phyloP scores from a whole-genome alignment of 2,797 vertebrate genomes.

The Pteropus rufus region DNA sequence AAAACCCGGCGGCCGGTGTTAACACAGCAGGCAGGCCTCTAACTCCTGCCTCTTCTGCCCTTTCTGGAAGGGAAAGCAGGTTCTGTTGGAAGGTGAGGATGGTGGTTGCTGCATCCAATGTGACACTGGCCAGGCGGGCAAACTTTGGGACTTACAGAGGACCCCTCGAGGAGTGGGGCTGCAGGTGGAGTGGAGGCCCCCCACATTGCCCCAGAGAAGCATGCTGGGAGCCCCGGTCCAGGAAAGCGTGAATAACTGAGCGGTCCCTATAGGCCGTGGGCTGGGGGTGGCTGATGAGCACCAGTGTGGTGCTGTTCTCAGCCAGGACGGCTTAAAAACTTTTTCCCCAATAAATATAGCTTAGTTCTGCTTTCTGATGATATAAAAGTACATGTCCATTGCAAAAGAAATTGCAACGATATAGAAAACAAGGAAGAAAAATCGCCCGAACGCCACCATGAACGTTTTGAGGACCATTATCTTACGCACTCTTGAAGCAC shows the following conservation, averaged over 20 bases:
- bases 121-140: background rate
- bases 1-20: background rate
- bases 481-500: background rate
- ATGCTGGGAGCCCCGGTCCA: background rate
- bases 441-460: background rate
- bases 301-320: accelerated
- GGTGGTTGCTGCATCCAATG: background rate
- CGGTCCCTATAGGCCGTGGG: background rate
- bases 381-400: background rate
- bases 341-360: background rate
- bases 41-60: background rate
- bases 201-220: background rate
- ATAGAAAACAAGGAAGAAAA: background rate
- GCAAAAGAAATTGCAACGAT: background rate
- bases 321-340: background rate
- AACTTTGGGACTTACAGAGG: background rate
- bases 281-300: background rate
- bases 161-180: background rate
- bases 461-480: background rate
- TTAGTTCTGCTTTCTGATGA: background rate
- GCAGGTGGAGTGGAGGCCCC: background rate
- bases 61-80: background rate
- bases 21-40: background rate
- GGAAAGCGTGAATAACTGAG: background rate
- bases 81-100: background rate